Base-by-base conservation (phyloP, 2,888 invertebrate species). In the Oxytorus armatus region DNA sequence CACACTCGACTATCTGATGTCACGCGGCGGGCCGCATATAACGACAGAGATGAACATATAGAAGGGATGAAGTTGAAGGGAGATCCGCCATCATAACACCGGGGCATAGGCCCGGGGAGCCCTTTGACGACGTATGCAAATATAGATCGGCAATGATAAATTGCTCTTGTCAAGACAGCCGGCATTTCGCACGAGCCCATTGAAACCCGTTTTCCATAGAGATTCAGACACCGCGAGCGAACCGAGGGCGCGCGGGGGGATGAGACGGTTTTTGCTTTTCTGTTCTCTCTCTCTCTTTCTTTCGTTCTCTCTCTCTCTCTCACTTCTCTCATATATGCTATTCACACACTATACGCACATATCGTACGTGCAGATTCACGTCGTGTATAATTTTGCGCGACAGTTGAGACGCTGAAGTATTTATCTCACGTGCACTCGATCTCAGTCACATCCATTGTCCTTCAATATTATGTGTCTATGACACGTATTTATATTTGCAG, bases 141-240 rank as follows among this genome's bases (percentile, higher is more conserved):
- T 91, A 91, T 88, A 91, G 91, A 91, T 92, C 90, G 91, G 90
- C 89, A 88, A 90, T 92, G 91, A 91, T 92, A 92, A 92, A 92
- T 92, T 91, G 90, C 90, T 90, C 90, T 90, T 89, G 91, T 90
- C 90, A 90, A 90, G 91, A 89, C 90, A 90, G 88, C 89, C 90
- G 90, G 90, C 89, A 90, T 91, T 91, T 91, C 91, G 90, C 90
- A 90, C 90, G 89, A 89, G 89, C 87, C 88, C 86, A 88, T 88
- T 88, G 84, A 90, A 90, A 91, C 89, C 88, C 87, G 90, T 90
- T 90, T 89, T 85, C 88, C 84, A 85, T 82, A 79, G 63, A 80
- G 82, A 74, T 63, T 61, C 81, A 69, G 74, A 82, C 77, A 73
- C 77, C 76, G 51, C 29, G 57, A 70, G 57, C 55, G 65, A 75